Conservation (phyloP, 2,113 vertebrate species). For the Cryptotis parvus region DNA sequence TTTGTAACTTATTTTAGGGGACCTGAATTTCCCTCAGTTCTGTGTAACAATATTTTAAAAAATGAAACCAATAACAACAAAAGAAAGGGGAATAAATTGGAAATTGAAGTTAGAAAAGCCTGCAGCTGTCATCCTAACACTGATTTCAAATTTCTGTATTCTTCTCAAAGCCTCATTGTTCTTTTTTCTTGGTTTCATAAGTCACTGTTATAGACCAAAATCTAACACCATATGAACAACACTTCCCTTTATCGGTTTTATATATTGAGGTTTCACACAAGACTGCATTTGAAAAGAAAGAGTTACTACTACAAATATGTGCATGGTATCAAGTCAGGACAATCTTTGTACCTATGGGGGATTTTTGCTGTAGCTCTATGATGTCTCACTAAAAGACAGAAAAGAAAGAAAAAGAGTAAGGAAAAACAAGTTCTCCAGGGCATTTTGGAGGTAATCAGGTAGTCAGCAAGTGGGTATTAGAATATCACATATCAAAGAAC, state of each 20-base stretch:
- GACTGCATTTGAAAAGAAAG: constrained; percentile 28
- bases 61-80: constrained; percentile 9
- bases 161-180: constrained; percentile 35
- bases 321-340: neutral
- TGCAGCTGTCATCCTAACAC: constrained; percentile 45
- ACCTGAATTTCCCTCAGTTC: constrained; percentile 34
- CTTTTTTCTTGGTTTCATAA: constrained; percentile 5
- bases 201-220: neutral
- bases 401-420: neutral
- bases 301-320: constrained; percentile 21
- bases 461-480: neutral
- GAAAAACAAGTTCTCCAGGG: neutral
- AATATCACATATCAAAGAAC: neutral
- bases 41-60: constrained; percentile 14
- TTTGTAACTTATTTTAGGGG: constrained; percentile 41
- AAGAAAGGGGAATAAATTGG: constrained; percentile 39
- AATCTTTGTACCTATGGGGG: neutral
- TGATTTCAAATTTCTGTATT: constrained; percentile 52
- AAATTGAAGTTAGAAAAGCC: neutral
- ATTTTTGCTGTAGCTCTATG: accelerated
- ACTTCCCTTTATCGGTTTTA: neutral
- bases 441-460: no score
- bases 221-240: neutral
- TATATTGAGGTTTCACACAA: constrained; percentile 3
- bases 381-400: neutral